Evolutionary conservation across 2,113 vertebrate genomes (phyloP).

Genomic region (Camarhynchus parvulus): DNA sequence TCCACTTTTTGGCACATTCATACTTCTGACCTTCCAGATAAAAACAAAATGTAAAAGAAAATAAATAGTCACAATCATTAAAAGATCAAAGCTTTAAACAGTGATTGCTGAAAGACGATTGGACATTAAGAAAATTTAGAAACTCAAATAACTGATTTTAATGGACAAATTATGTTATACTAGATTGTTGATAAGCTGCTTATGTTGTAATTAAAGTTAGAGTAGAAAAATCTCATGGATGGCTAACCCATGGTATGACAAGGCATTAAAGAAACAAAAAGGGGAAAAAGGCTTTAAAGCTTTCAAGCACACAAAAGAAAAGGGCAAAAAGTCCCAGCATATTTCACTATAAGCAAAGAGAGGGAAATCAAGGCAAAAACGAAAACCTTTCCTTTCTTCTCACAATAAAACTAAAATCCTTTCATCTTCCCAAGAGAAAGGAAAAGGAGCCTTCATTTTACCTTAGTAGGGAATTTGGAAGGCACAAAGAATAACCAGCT

Average conservation of each 20-base stretch:
- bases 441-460: not conserved
- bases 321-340: not conserved
- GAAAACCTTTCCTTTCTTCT: not conserved
- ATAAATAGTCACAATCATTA: not conserved
- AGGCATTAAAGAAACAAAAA: not conserved
- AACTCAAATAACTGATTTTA: not conserved
- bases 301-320: not conserved
- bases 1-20: slow-evolving; percentile 95
- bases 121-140: not conserved
- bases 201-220: not conserved
- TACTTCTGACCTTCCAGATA: slow-evolving; percentile 90
- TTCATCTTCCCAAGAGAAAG: not conserved
- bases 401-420: not conserved
- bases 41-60: not conserved
- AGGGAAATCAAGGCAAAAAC: not conserved
- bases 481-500: not conserved
- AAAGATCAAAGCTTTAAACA: not conserved
- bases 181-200: not conserved
- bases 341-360: not conserved
- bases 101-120: not conserved
- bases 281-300: not conserved
- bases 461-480: not conserved
- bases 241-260: not conserved
- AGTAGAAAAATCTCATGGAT: not conserved
- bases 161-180: not conserved